Evolutionary conservation across 2,797 vertebrate genomes (phyloP).

Genomic region (Crotalus adamanteus): DNA sequence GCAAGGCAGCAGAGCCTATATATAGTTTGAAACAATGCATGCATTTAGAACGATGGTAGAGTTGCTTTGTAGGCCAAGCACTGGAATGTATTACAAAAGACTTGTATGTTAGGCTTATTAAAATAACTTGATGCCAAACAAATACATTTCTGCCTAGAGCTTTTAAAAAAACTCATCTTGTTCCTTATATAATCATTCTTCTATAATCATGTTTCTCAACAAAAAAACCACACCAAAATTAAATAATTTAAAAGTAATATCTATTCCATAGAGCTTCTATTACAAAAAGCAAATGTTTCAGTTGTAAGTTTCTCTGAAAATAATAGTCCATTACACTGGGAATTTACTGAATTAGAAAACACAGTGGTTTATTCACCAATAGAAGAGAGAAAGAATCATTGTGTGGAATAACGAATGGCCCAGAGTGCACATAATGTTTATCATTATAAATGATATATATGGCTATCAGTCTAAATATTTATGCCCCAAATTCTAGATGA

Average conservation of each 20-base stretch:
- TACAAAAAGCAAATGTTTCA: slow-evolving; percentile 17
- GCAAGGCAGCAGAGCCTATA: background rate
- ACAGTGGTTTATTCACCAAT: background rate
- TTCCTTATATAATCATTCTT: background rate
- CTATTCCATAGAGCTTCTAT: background rate
- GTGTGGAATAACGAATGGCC: slow-evolving; percentile 9
- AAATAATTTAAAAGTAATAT: background rate
- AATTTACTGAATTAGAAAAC: background rate
- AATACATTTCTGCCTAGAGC: background rate
- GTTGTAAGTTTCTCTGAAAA: background rate
- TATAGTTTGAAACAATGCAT: background rate
- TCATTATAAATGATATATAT: background rate
- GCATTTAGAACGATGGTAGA: background rate
- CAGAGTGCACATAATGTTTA: background rate
- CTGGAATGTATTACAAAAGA: background rate
- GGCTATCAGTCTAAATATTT: background rate
- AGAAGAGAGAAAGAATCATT: background rate
- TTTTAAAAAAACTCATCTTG: background rate
- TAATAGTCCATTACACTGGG: background rate
- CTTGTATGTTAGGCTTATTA: background rate
- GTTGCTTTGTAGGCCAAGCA: background rate
- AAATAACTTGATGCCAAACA: background rate
- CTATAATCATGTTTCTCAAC: background rate
- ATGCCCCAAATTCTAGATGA: background rate
- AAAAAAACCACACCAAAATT: background rate